Evolutionary conservation across 2,113 vertebrate species (phyloP), one percentile per base, ranked within the genome.

Genomic region (Porphyrio hochstetteri): DNA sequence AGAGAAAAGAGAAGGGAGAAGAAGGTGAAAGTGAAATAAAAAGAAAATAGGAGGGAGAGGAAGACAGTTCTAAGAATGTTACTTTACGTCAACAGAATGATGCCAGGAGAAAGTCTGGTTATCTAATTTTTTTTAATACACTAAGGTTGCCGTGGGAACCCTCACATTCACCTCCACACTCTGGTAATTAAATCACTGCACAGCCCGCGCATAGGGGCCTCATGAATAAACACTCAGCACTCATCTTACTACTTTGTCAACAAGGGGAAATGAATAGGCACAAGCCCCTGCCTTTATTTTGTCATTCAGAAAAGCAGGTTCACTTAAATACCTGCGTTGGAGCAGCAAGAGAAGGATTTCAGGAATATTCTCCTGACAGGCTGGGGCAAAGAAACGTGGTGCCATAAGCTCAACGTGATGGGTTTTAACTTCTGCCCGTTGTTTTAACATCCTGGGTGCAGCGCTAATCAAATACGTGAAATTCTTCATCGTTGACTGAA

Each of bases 61-160:
- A 44, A 80, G 31, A 7, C 7, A 27, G 18, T 68, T 90, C 19
- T 53, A 69, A 27, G 36, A 53, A 40, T 48, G 35, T 56, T 48
- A 13, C 35, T 86, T 86, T 15, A 24, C 21, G 4, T 88, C 92
- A 84, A 5, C 17, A 78, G 72, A 69, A 11, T 3, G 44, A 75
- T 68, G 56, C 33, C 68, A 76, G 76, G 52, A 60, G 71, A 44
- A 86, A 28, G 40, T 36, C 72, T n/a, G 52, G 12, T 52, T 38
- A 40, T 19, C 16, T 85, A 0, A 23, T 56, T 87, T 57, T 25
- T 95, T 77, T 76, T 17, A 75, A 6, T 75, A 13, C 29, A 2
- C 40, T 31, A 44, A 89, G 80, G 88, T 94, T 97, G 90, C 90
- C 6, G 3, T 78, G 82, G 92, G 92, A 94, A 94, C 86, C 76